Evolutionary conservation across 2,797 vertebrate species (phyloP).

Genomic region (Echeneis naucrates): DNA sequence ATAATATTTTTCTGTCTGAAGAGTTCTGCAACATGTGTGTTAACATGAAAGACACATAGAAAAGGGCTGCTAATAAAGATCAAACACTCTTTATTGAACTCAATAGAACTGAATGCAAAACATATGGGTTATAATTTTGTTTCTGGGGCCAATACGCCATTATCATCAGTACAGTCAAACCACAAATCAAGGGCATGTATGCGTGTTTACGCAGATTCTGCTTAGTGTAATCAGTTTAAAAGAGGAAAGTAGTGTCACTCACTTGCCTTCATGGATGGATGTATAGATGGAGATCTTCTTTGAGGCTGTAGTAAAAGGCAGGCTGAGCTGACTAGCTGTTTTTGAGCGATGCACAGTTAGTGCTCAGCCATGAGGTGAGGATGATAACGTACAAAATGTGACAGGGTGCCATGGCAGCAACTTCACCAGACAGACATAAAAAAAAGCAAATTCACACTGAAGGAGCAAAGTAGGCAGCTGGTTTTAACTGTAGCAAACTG

Average conservation of each 20-base stretch:
- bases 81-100: constrained; percentile 83
- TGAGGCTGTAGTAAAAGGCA: constrained; percentile 69
- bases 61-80: constrained; percentile 62
- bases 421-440: constrained; percentile 32
- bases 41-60: constrained; percentile 20
- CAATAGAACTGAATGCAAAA: constrained; percentile 71
- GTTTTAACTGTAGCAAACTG: constrained; percentile 36
- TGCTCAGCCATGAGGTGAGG: constrained; percentile 40
- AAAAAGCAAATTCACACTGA: constrained; percentile 45
- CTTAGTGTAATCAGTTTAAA: constrained; percentile 34
- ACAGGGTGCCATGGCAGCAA: constrained; percentile 21
- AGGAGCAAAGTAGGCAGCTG: constrained; percentile 63
- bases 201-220: constrained; percentile 39
- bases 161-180: constrained; percentile 38
- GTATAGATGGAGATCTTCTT: constrained; percentile 44
- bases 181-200: constrained; percentile 40
- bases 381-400: constrained; percentile 29
- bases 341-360: constrained; percentile 33
- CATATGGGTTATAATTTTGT: constrained; percentile 58
- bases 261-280: constrained; percentile 30
- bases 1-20: neutral
- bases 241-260: constrained; percentile 36
- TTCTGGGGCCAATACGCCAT: constrained; percentile 45
- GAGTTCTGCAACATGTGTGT: neutral
- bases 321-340: constrained; percentile 60